Conservation (phyloP, 2,113 vertebrate species). For the Eulacestoma nigropectus region DNA sequence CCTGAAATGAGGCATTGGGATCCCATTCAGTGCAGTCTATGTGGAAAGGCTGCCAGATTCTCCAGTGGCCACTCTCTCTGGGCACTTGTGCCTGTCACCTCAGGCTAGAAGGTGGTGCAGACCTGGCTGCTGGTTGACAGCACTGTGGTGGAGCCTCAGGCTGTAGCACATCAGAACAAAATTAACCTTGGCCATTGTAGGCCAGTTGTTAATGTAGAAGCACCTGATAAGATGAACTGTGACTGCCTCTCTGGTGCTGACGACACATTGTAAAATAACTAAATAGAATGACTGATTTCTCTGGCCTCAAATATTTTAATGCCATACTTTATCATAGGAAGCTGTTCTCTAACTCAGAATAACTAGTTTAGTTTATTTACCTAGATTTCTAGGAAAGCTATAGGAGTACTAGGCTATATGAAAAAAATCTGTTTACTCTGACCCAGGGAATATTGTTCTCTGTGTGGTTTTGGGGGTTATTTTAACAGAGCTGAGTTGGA, state of each 20-base stretch:
- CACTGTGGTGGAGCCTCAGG: too few relatives aligned
- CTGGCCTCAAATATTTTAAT: not conserved
- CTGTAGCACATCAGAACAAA: not conserved
- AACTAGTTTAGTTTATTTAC: not conserved
- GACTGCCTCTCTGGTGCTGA: not conserved
- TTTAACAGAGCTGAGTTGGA: not conserved
- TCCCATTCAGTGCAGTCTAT: fast-evolving
- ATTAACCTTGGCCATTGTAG: not conserved
- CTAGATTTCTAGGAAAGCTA: not conserved
- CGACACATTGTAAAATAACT: not conserved
- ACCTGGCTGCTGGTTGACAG: not conserved
- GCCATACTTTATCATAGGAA: not conserved
- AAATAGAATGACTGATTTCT: not conserved
- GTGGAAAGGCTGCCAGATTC: not conserved
- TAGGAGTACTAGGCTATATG: not conserved
- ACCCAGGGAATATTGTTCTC: not conserved
- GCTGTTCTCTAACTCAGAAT: not conserved
- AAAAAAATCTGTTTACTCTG: not conserved
- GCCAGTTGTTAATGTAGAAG: not conserved
- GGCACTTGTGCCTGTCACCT: not conserved
- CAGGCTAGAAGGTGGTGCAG: not conserved
- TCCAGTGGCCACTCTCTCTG: not conserved
- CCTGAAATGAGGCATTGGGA: not conserved
- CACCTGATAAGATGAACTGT: not conserved
- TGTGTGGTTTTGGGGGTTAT: not conserved